Evolutionary conservation across 1,140 invertebrate species (phyloP), one percentile per base, ranked within the genome.

Genomic region (Charaxes varanes): DNA sequence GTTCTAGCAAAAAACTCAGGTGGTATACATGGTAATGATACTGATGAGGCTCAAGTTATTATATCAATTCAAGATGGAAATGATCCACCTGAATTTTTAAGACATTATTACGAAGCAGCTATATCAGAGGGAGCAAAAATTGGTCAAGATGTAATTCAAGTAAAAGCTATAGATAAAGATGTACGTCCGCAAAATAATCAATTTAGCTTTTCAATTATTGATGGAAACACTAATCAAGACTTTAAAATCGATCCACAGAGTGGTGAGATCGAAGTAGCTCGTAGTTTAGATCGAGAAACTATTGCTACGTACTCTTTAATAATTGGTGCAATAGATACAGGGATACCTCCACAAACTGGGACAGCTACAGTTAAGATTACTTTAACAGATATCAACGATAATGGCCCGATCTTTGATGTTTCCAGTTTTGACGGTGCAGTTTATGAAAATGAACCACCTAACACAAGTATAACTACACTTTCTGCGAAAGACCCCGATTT

Each of bases 1-100:
- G 95, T 97, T 0, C 89, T 98, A 86, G 96, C 96, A 0, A 99
- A 98, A 84, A 98, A 99, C 73, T 89, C 89, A 24, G 96, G 96
- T 4, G 93, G 94, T 14, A 96, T 98, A 43, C 86, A 91, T 22
- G 95, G 95, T 4, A 97, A 98, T 77, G 96, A 98, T 63, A 97
- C 95, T 0, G 96, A 98, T 71, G 94, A 96, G 72, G 96, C 96
- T 2, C 94, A 95, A 79, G 93, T 98, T 0, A 94, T 95, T 14
- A 93, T 98, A 38, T 93, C 92, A 1, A 94, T 98, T 35, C 94
- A 97, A 85, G 96, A 98, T 76, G 95, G 96, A 2, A 98, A 98
- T 65, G 96, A 98, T 86, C 95, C 96, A 2, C 96, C 96, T 0
- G 93, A 96, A 72, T 98, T 98, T 69, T 69, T 92, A 5, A 87